A percentile compares a stretch with the other conserved stretches of the same genome.
Conservation (phyloP, 2,113 vertebrate genomes). For the Equus quagga region DNA sequence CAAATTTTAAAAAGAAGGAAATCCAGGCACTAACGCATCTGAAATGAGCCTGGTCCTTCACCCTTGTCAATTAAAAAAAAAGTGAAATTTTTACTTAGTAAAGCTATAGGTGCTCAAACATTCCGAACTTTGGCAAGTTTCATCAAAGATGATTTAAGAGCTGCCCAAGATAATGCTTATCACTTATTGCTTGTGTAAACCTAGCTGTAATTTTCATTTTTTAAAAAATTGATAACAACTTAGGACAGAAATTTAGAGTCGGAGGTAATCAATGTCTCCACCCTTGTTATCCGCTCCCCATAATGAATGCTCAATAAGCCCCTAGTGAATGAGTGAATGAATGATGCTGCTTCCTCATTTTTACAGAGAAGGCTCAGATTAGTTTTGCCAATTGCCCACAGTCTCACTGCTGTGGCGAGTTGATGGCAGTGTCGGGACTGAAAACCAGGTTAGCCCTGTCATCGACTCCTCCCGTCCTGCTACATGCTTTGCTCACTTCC, state of each 20-base stretch:
- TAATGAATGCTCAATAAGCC: not conserved
- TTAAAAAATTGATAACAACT: not conserved
- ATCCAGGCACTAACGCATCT: not conserved
- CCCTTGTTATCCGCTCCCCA: too few species aligned
- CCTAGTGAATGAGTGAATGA: not conserved
- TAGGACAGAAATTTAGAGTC: not conserved
- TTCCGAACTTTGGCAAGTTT: not conserved
- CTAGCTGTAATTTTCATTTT: not conserved
- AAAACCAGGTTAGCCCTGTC: not conserved
- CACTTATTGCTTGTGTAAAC: not conserved
- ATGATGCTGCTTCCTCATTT: not conserved
- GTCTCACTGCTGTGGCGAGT: not conserved
- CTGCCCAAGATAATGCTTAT: not conserved
- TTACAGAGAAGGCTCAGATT: not conserved
- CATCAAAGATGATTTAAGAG: not conserved
- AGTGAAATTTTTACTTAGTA: slow-evolving; percentile 25
- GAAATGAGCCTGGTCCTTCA: not conserved
- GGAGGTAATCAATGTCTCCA: not conserved
- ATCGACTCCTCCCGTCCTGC: not conserved
- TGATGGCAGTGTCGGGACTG: not conserved
- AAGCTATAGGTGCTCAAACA: slow-evolving; percentile 19
- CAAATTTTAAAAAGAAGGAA: not conserved
- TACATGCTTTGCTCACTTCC: not conserved
- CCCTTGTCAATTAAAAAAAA: not conserved
- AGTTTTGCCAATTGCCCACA: rapidly evolving